Evolutionary conservation across 2,888 invertebrate species (phyloP).

Genomic region (Leptodirus hochenwartii): DNA sequence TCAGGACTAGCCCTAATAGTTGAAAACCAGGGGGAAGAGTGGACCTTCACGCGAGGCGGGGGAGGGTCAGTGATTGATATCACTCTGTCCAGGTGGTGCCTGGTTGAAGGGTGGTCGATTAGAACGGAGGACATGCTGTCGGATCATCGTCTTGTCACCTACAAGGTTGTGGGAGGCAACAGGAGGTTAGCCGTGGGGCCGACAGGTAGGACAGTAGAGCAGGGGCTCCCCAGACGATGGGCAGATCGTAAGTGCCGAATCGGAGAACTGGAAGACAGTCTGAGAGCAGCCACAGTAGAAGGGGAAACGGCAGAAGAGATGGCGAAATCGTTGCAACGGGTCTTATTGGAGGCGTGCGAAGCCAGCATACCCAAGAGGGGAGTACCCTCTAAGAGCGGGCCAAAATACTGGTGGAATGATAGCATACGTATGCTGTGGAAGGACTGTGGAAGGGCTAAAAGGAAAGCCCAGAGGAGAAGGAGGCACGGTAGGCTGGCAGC

Average conservation of each 20-base stretch:
- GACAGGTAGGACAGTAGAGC: too few species aligned
- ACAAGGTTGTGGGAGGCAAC: too few species aligned
- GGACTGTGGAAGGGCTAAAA: background rate
- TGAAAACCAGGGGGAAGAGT: background rate
- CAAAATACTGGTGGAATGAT: conserved; percentile 2
- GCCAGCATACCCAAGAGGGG: conserved; percentile 1
- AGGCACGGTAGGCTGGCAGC: background rate
- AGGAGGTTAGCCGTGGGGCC: too few species aligned
- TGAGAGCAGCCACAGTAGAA: too few species aligned
- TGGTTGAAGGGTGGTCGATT: background rate
- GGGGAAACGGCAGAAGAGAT: conserved; percentile 1
- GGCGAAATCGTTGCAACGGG: background rate
- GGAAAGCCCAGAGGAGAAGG: background rate
- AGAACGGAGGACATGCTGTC: background rate
- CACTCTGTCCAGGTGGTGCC: background rate
- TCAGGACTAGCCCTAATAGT: background rate
- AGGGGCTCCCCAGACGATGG: too few species aligned
- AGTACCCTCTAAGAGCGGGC: background rate
- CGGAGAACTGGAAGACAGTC: too few species aligned
- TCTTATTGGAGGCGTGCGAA: background rate
- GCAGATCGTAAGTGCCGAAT: too few species aligned
- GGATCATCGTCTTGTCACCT: conserved; percentile 2
- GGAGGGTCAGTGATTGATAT: background rate
- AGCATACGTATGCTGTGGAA: background rate
- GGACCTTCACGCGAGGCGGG: background rate